These are phyloP conservation scores for Ancistrus triradiatus DNA, from an alignment of 2,113 vertebrate genomes.

Conservation along the genomic window DNA sequence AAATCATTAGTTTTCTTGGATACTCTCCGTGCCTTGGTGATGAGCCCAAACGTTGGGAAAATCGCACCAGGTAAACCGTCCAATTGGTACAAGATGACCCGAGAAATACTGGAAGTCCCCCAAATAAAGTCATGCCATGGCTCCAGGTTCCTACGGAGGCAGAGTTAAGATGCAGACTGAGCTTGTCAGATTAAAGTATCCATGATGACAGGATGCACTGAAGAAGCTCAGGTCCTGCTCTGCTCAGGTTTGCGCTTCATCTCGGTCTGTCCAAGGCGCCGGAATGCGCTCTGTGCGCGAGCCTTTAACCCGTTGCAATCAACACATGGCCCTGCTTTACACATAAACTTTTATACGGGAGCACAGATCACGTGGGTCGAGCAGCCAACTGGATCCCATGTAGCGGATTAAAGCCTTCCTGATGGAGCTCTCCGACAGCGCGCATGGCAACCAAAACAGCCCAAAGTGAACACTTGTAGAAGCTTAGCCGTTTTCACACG, in stretches of 20 bases:
- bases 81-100: constrained; percentile 8
- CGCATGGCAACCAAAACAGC: constrained; percentile 3
- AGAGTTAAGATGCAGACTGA: constrained; percentile 5
- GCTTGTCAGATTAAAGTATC: constrained; percentile 39
- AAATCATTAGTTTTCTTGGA: constrained; percentile 11
- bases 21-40: constrained; percentile 37
- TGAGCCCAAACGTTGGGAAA: not conserved
- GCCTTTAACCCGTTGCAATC: constrained; percentile 56
- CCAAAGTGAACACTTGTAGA: not conserved
- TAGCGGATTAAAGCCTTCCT: constrained; percentile 56
- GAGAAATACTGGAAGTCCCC: too few species aligned
- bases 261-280: constrained; percentile 19
- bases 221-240: not conserved
- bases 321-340: constrained; percentile 58
- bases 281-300: constrained; percentile 45
- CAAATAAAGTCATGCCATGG: too few species aligned
- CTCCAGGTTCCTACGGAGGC: too few species aligned
- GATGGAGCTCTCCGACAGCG: constrained; percentile 6
- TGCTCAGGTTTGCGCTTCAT: not conserved
- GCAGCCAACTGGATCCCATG: constrained; percentile 61
- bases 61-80: constrained; percentile 9
- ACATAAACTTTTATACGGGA: constrained; percentile 72
- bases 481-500: not conserved
- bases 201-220: constrained; percentile 36
- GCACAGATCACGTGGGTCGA: constrained; percentile 69